A percentile compares a stretch with the other conserved stretches of the same genome.
Evolutionary conservation across 2,113 vertebrate genomes (phyloP).

Genomic region (western clawed frog (Xenopus tropicalis)): UCB_Xtro_10.0 CM004449.2:95230501-95231000

Average conservation of each 20-base stretch:
- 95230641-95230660: no score
- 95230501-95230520: no score
- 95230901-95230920: neutral
- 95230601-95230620: no score
- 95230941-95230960: neutral
- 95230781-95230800: neutral
- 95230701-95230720: no score
- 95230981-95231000: neutral
- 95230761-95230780: neutral
- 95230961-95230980: neutral
- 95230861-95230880: constrained; percentile 7
- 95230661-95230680: no score
- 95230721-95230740: no score
- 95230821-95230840: neutral
- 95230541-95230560: no score
- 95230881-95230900: constrained; percentile 3
- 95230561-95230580: no score
- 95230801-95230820: neutral
- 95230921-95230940: neutral
- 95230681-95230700: no score
- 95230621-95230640: no score
- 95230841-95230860: constrained; percentile 4
- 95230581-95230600: no score
- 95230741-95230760: neutral
- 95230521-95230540: no score